Evolutionary conservation across 2,797 vertebrate genomes (phyloP).

Genomic region (Diplodus puntazzo): DNA sequence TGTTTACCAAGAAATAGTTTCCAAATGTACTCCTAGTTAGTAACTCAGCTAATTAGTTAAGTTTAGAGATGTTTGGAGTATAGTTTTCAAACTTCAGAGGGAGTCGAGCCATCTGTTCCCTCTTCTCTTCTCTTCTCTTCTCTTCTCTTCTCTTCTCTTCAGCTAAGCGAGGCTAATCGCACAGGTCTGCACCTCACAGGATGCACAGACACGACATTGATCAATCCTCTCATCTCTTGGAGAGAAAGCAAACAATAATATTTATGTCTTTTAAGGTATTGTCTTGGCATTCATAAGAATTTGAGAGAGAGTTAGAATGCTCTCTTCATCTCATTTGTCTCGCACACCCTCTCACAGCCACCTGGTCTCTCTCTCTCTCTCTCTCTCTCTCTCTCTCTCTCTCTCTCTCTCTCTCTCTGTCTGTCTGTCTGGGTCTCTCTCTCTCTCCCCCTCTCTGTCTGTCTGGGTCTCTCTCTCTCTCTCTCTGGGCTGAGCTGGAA

Average conservation of each 20-base stretch:
- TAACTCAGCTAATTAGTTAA: background rate
- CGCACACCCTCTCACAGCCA: slow-evolving; percentile 8
- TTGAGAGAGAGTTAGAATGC: background rate
- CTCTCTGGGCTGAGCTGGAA: slow-evolving; percentile 56
- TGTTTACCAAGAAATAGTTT: background rate
- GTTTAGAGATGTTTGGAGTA: background rate
- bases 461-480: slow-evolving; percentile 22
- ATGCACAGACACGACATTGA: background rate
- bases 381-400: background rate
- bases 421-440: background rate
- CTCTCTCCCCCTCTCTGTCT: background rate
- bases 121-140: too few species aligned
- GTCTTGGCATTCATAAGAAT: background rate
- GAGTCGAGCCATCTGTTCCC: background rate
- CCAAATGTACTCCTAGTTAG: background rate
- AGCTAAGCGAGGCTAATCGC: background rate
- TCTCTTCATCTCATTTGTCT: slow-evolving; percentile 20
- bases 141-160: too few species aligned
- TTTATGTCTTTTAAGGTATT: slow-evolving; percentile 1
- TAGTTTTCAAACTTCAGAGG: background rate
- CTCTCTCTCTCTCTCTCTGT: background rate
- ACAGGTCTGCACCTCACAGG: background rate
- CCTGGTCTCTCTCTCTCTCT: background rate
- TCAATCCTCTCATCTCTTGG: slow-evolving; percentile 2
- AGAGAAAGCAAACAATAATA: slow-evolving; percentile 5